Conservation (phyloP, 2,113 vertebrate genomes). For the Neotragus pygmaeus region DNA sequence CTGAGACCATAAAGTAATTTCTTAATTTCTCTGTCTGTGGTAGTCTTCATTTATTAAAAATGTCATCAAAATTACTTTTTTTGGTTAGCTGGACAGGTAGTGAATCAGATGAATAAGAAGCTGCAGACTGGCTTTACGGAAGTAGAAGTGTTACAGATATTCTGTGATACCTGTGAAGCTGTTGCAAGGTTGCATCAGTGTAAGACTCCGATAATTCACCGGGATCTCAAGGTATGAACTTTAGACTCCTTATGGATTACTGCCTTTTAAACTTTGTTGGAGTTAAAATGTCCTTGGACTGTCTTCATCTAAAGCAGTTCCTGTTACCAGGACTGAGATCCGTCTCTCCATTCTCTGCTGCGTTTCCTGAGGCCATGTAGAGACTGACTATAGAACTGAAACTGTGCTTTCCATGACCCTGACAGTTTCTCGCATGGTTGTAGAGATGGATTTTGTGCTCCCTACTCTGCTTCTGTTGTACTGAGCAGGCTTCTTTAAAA, state of each 20-base stretch:
- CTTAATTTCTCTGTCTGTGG: not conserved
- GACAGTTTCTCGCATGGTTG: not conserved
- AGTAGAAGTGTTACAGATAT: slow-evolving; percentile 91
- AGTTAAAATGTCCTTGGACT: not conserved
- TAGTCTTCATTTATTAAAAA: not conserved
- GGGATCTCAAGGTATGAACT: slow-evolving; percentile 92
- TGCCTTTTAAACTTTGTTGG: not conserved
- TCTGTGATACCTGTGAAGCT: slow-evolving; percentile 95
- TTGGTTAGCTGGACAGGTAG: slow-evolving; percentile 92
- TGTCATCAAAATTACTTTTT: slow-evolving; percentile 5
- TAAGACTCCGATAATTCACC: slow-evolving; percentile 95
- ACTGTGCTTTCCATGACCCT: not conserved
- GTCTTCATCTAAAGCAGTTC: not conserved
- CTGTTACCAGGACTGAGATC: not conserved
- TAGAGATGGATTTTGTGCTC: not conserved
- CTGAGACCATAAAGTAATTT: not conserved
- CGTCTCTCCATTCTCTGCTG: not conserved
- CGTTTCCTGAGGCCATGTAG: not conserved
- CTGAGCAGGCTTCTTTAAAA: not conserved
- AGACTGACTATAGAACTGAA: not conserved
- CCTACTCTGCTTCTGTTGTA: not conserved
- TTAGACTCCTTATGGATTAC: not conserved
- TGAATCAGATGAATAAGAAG: slow-evolving; percentile 98
- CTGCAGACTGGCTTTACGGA: slow-evolving; percentile 93
- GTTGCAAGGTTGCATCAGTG: slow-evolving; percentile 96